Evolutionary conservation across 2,113 vertebrate species (phyloP), one percentile per base, ranked within the genome.

Genomic region (Heptranchias perlo): DNA sequence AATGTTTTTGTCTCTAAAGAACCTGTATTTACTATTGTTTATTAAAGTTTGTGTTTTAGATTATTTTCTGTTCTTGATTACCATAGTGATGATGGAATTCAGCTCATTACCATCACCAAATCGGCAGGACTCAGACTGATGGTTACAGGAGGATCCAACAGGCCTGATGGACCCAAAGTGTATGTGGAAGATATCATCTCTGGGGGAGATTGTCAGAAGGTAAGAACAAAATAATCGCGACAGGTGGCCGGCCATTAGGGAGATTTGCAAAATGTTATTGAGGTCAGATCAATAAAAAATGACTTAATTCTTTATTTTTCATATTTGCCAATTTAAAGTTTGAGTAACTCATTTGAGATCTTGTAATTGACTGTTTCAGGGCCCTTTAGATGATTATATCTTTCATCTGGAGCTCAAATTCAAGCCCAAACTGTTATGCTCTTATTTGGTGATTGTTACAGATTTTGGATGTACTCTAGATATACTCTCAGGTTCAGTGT

Each of bases 101-200:
- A 99, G 97, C 97, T 98, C 92, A 98, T 99, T 96, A 98, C 98
- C 58, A 96, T 99, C 96, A 97, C 98, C 21, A 98, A 98, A 84
- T 98, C 97, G 84, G 97, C 97, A 0, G 98, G 97, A 96, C 96
- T 99, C 95, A 98, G 99, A 54, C 97, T 99, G 97, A 97, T 97
- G 6, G 97, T 99, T 31, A 97, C 98, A 31, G 99, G 99, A 78
- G 99, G 98, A 89, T 98, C 98, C 95, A 99, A 99, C 97, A 97
- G 97, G 73, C 97, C 98, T 0, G 98, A 99, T 0, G 99, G 99
- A 1, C 99, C 99, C 0, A 98, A 98, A 7, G 96, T 99, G 95
- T 99, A 98, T 96, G 98, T 99, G 94, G 98, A 99, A 96, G 99
- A 99, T 96, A 97, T 99, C 67, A 96, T 98, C 96, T 98, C 98